Base-by-base conservation (phyloP, 2,113 vertebrate species). In the Onychostoma macrolepis region DNA sequence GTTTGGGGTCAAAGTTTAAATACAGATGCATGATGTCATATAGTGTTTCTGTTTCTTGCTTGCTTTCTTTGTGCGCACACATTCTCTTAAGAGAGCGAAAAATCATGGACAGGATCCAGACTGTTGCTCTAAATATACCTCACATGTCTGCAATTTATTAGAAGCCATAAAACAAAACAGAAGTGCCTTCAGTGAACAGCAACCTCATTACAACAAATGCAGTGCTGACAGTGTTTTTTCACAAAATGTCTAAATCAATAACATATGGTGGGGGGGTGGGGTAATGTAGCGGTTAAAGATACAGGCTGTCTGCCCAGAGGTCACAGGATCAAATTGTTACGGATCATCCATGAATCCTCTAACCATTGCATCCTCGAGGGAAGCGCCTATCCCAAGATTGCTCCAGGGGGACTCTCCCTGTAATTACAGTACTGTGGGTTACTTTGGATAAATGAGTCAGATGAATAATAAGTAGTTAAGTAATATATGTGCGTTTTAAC, bases 1-100 rank as follows among this genome's bases (percentile, higher is more conserved):
- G 90, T 89, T 90, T 90, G 88, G 85, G 92, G 92, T 94, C 91
- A 92, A 93, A 92, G 94, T 94, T 94, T 92, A 92, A 67, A 28
- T 30, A 4, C 67, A 67, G 90, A 90, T 86, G 88, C 92, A 83
- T 38, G 24, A 26, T 87, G 80, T 61, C 89, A 90, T 86, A 87
- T 72, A 56, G 61, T 41, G 43, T 36, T 81, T 74, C 69, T 17
- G 36, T 80, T 63, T 79, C 75, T 65, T 24, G 21, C 24, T n/a
- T n/a, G 24, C 56, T 61, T 61, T 61, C 45, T 71, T 43, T 87
- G 83, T 85, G 80, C 8, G 12, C 71, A 6, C n/a, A 11, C 43
- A 63, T 83, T 85, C 61, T 81, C 61, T 75, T 61, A 82, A 79
- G 43, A 65, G 26, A 63, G 58, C 43, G 78, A 77, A 21, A 84